These are phyloP conservation scores for Ostrea edulis DNA, from an alignment of 1,140 invertebrate genomes.

Conservation along the genomic window DNA sequence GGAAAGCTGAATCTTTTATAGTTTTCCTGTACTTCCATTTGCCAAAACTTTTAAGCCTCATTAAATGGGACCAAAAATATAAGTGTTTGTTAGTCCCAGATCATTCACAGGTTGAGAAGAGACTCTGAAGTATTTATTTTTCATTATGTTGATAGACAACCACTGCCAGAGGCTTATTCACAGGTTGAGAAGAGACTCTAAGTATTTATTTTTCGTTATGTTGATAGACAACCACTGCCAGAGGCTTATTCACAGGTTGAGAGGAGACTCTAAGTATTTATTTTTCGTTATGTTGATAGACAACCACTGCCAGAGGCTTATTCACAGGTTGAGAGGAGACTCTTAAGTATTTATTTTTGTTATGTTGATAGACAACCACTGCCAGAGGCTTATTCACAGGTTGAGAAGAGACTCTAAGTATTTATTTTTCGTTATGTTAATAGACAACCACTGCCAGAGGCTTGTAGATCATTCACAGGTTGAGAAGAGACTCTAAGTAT, in stretches of 20 bases:
- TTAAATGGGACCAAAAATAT: too few relatives aligned
- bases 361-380: slow-evolving; percentile 83
- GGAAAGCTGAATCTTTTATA: too few relatives aligned
- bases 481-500: neutral
- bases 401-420: too few relatives aligned
- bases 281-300: slow-evolving; percentile 80
- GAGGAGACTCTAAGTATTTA: neutral
- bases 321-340: too few relatives aligned
- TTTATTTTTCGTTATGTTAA: slow-evolving; percentile 51
- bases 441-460: too few relatives aligned
- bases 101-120: too few relatives aligned
- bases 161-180: slow-evolving; percentile 92
- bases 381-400: too few relatives aligned
- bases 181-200: slow-evolving; percentile 85
- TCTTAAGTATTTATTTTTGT: neutral
- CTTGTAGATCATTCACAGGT: too few relatives aligned
- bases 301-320: slow-evolving; percentile 79
- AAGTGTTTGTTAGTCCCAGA: too few relatives aligned
- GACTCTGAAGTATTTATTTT: neutral
- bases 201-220: neutral
- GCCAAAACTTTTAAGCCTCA: too few relatives aligned
- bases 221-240: slow-evolving; percentile 84
- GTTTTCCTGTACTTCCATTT: too few relatives aligned
- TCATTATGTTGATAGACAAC: slow-evolving; percentile 81
- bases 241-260: too few relatives aligned